Conservation (phyloP, 2,113 vertebrate species). For the Sminthopsis crassicaudata region DNA sequence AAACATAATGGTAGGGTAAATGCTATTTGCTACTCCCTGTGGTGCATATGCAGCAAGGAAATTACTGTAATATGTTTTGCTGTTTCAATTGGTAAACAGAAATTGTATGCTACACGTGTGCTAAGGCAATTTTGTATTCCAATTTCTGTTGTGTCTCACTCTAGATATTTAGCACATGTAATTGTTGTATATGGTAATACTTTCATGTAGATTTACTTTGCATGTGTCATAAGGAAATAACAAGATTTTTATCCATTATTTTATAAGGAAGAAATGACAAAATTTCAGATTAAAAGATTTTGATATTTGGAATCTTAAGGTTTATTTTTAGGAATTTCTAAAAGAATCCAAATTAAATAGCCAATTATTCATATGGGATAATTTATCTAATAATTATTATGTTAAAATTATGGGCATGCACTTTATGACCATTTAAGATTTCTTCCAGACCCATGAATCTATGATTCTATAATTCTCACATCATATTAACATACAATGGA, state of each 20-base stretch:
- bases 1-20: background rate
- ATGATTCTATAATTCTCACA: background rate
- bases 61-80: background rate
- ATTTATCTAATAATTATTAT: background rate
- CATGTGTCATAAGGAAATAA: background rate
- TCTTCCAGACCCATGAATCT: background rate
- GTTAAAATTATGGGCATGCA: background rate
- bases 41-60: background rate
- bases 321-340: background rate
- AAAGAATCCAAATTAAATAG: background rate
- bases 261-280: background rate
- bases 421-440: background rate
- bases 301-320: background rate
- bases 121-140: background rate
- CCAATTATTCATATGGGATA: background rate
- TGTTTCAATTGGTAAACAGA: background rate
- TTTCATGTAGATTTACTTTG: background rate
- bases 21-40: background rate
- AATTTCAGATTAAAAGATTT: background rate
- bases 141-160: background rate
- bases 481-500: background rate
- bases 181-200: background rate
- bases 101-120: background rate
- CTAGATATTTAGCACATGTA: background rate
- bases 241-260: background rate